Base-by-base conservation (phyloP, 2,797 vertebrate species). In the Rallus crepitans region DNA sequence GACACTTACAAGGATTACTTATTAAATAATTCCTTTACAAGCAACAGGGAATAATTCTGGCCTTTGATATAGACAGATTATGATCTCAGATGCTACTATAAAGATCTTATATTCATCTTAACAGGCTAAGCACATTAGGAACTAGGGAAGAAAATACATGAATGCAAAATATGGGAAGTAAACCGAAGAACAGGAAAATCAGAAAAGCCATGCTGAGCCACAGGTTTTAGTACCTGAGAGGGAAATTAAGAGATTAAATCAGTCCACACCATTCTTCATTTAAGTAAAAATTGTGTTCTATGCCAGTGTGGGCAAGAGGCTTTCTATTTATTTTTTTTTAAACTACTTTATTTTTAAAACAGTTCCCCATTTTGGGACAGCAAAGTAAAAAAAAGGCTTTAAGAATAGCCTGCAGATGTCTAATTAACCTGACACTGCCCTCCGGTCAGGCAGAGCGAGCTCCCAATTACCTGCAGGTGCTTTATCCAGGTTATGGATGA, bases 11-110 rank as follows among this genome's bases (percentile, higher is more conserved):
- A 97, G 92, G 91, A 96, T 96, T 97, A 96, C 96, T 96, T 97
- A 94, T 97, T 97, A 96, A 97, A 97, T 97, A 97, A 98, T 97
- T 97, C 95, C 87, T 98, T 96, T 96, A 95, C 92, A 97, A 97
- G 97, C 97, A 97, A 97, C 82, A 69, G 96, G 95, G 96, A 97
- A 96, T 96, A 96, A 96, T 95, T 95, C 82, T 84, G 83, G 93
- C 96, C 94, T 98, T 98, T 98, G 97, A 98, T 97, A 97, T 69
- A 96, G 93, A 68, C 64, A 97, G 95, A 97, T 95, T 97, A 93
- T 7, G 56, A 97, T 97, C 96, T 95, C 87, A 88, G 93, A 97
- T 94, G 92, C 85, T 93, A 87, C 92, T 94, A 68, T 92, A 88
- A 69, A 92, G 89, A 94, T 75, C 87, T 94, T 92, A 93, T 68